Evolutionary conservation across 1,140 invertebrate species (phyloP).

Genomic region (Drosophila sp.): DNA sequence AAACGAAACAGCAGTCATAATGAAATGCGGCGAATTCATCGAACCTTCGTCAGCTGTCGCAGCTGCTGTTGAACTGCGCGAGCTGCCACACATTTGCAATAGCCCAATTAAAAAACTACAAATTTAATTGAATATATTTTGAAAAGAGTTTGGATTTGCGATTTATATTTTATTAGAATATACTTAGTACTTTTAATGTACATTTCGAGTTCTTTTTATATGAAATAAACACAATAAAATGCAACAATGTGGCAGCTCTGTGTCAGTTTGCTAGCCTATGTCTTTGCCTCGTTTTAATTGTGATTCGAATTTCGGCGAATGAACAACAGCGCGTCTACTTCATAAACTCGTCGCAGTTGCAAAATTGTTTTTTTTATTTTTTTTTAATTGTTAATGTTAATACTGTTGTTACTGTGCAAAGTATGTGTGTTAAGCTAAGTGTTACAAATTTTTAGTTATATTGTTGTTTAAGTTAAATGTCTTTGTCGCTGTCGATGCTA

Average conservation of each 20-base stretch:
- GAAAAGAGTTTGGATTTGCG: not conserved
- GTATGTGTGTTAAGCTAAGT: not conserved
- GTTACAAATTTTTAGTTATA: not conserved
- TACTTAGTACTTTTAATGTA: not conserved
- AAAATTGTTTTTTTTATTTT: not conserved
- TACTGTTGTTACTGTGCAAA: not conserved
- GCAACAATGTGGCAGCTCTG: conserved; percentile 22
- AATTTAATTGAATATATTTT: not conserved
- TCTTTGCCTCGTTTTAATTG: not conserved
- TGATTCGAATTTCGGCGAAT: not conserved
- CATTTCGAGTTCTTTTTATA: not conserved
- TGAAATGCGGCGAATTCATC: conserved; percentile 34
- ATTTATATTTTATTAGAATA: not conserved
- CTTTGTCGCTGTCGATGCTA: not conserved
- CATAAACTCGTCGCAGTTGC: not conserved
- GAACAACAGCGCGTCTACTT: conserved; percentile 1
- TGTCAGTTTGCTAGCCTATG: not conserved
- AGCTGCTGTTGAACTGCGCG: not conserved
- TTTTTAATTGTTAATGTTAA: conserved; percentile 6
- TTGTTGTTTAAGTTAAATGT: not conserved
- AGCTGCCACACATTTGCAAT: conserved; percentile 18
- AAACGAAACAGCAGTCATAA: not conserved
- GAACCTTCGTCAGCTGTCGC: not conserved
- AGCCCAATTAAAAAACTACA: not conserved
- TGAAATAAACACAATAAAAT: conserved; percentile 1